phyloP scores from a whole-genome alignment of 2,888 invertebrate species.

The Autographa gamma region DNA sequence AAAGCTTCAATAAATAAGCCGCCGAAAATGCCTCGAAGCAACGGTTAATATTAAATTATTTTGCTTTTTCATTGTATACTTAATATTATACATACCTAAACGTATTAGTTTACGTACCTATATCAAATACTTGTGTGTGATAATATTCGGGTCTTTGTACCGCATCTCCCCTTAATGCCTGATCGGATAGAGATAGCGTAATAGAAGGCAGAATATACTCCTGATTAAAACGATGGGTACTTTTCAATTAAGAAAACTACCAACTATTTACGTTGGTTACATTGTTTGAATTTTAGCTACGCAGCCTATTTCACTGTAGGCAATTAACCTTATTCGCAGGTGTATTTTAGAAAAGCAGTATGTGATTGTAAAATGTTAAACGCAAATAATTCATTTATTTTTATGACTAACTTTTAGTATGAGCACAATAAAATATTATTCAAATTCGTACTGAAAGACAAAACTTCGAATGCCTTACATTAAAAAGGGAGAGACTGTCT shows the following conservation, averaged over 20 bases:
- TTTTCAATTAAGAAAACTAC: slow-evolving; percentile 4
- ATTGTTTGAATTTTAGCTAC: background rate
- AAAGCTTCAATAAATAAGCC: too few relatives aligned
- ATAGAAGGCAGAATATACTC: background rate
- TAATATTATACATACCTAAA: background rate
- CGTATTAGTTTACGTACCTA: background rate
- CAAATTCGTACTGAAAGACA: too few relatives aligned
- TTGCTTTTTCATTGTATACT: background rate
- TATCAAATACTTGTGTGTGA: background rate
- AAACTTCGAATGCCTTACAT: too few relatives aligned
- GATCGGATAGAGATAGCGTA: slow-evolving; percentile 1
- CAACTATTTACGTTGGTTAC: background rate
- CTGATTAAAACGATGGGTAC: slow-evolving; percentile 1
- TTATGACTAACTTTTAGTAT: too few relatives aligned
- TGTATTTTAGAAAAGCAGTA: too few relatives aligned
- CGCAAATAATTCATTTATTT: too few relatives aligned
- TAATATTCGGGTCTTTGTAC: background rate
- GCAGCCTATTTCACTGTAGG: background rate
- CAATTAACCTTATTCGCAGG: too few relatives aligned
- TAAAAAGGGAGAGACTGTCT: too few relatives aligned
- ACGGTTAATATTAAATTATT: too few relatives aligned
- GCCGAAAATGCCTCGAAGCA: too few relatives aligned
- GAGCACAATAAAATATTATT: too few relatives aligned
- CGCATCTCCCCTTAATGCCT: slow-evolving; percentile 4
- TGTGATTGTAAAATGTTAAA: too few relatives aligned